Evolutionary conservation across 2,888 invertebrate genomes (phyloP).

Genomic region (Alsophila aescularia): DNA sequence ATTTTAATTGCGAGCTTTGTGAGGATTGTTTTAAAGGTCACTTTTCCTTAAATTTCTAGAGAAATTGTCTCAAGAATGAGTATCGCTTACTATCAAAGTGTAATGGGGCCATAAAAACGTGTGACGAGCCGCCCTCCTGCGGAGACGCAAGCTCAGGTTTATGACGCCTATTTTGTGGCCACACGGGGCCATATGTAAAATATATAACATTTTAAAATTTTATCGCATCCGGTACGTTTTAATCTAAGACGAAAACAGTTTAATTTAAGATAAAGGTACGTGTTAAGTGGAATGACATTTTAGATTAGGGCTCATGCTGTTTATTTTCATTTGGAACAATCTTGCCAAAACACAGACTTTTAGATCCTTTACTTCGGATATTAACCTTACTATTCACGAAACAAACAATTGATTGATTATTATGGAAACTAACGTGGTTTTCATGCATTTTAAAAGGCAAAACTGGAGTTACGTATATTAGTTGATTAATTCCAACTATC

Average conservation of each 20-base stretch:
- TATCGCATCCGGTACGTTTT: slow-evolving; percentile 13
- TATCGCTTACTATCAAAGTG: slow-evolving; percentile 51
- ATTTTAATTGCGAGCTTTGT: slow-evolving; percentile 28
- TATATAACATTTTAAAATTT: slow-evolving; percentile 23
- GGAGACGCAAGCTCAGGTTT: slow-evolving; percentile 48
- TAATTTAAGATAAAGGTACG: neutral
- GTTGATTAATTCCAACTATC: no score
- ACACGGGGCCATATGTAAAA: slow-evolving; percentile 26
- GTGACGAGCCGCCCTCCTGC: slow-evolving; percentile 57
- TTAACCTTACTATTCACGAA: no score
- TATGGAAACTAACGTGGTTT: no score
- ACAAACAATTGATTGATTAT: no score
- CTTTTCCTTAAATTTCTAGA: slow-evolving; percentile 14
- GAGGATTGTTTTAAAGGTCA: slow-evolving; percentile 12
- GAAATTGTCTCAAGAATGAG: slow-evolving; percentile 37
- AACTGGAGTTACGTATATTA: no score
- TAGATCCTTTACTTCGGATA: no score
- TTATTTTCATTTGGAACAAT: no score
- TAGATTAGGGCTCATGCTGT: no score
- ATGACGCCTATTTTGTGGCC: slow-evolving; percentile 41
- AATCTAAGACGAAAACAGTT: no score
- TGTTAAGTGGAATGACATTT: no score
- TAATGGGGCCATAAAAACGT: slow-evolving; percentile 60
- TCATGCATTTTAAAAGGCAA: no score
- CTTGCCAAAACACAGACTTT: no score